These are phyloP conservation scores for Lates japonicus DNA, from an alignment of 2,797 vertebrate genomes.

Conservation along the genomic window DNA sequence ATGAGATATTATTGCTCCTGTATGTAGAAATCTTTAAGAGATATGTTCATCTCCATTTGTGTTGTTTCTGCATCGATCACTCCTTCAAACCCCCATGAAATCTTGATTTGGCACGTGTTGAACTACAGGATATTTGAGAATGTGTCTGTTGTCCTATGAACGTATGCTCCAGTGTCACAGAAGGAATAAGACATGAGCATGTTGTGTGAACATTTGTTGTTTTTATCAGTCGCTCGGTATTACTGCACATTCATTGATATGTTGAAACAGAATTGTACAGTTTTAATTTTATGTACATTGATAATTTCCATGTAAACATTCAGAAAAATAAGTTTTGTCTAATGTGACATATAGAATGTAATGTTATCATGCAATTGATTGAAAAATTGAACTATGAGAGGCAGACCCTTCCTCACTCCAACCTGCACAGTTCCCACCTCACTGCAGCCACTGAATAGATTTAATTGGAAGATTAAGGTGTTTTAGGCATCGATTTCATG, in stretches of 20 bases:
- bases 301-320: background rate
- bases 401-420: conserved; percentile 58
- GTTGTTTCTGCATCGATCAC: background rate
- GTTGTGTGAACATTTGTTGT: no score
- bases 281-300: no score
- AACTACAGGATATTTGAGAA: background rate
- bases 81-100: no score
- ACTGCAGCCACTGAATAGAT: conserved; percentile 67
- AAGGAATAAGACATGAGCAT: no score
- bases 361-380: no score
- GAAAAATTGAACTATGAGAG: no score
- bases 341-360: no score
- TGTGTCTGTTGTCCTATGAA: background rate
- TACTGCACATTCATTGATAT: no score
- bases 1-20: conserved; percentile 28
- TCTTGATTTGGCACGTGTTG: background rate
- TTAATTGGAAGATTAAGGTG: conserved; percentile 82
- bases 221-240: no score
- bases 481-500: conserved; percentile 79
- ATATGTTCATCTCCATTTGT: conserved; percentile 18
- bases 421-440: conserved; percentile 87
- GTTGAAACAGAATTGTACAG: no score
- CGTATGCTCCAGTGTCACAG: background rate
- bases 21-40: conserved; percentile 4
- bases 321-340: background rate